These are phyloP conservation scores for Brachionus asplanchnoidis DNA, from an alignment of 1,140 invertebrate genomes.

Conservation along the genomic window DNA sequence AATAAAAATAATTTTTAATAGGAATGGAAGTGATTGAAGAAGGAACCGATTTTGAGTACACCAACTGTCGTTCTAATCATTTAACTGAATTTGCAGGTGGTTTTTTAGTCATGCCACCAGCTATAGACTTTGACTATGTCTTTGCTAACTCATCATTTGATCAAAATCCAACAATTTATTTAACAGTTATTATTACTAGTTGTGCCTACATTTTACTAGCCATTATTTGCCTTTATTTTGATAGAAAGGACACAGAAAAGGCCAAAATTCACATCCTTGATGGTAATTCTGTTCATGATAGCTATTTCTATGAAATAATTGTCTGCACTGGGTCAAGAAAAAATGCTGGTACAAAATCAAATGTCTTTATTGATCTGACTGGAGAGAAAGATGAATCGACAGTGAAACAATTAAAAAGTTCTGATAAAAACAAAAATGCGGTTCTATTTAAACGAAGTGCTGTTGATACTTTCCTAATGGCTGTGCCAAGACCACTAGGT, in stretches of 20 bases:
- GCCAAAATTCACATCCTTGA: conserved; percentile 58
- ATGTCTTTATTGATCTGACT: conserved; percentile 42
- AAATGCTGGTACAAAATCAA: conserved; percentile 50
- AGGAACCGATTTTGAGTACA: conserved; percentile 41
- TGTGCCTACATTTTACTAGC: conserved; percentile 57
- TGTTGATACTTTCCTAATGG: conserved; percentile 58
- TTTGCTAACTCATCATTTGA: conserved; percentile 58
- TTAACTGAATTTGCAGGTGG: conserved; percentile 56
- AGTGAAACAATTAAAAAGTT: background rate
- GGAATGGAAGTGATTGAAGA: conserved; percentile 24
- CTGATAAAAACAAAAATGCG: conserved; percentile 9
- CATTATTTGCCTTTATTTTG: conserved; percentile 43
- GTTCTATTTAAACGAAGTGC: conserved; percentile 49
- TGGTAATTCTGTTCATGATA: conserved; percentile 59
- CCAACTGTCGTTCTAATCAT: conserved; percentile 52
- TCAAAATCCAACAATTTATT: conserved; percentile 62
- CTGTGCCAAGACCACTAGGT: conserved; percentile 51
- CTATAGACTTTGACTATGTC: conserved; percentile 56
- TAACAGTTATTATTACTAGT: conserved; percentile 59
- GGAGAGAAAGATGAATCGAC: conserved; percentile 33
- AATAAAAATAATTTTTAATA: background rate
- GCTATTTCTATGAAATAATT: conserved; percentile 61
- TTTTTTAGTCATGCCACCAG: conserved; percentile 55
- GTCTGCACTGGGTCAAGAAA: conserved; percentile 59
- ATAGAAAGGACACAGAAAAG: conserved; percentile 58